Evolutionary conservation across 2,113 vertebrate species (phyloP), one percentile per base, ranked within the genome.

Genomic region (Gulo gulo): DNA sequence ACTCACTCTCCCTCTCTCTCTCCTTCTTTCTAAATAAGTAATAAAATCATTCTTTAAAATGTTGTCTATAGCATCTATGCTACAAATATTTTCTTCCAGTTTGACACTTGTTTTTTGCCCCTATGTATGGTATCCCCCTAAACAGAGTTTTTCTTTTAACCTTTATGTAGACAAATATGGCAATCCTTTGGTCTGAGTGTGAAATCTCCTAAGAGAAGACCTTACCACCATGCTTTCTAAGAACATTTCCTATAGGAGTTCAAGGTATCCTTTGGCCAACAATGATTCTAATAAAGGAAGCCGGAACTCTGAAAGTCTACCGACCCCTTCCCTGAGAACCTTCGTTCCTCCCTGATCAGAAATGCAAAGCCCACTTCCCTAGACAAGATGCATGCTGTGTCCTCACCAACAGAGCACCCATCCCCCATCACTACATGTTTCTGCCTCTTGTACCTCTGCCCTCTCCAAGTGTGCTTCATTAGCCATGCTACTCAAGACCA

Each of bases 401-500:
- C 69, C 69, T 87, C 31, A 74, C 29, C n/a, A 11, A 24, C 45
- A 83, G 14, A 7, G 4, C 16, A 16, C 15, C 7, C 5, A 29
- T 34, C 59, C 61, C 26, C 11, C 20, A 34, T 31, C 36, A 61
- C 6, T 52, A 23, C 20, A 13, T 0, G 1, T 21, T 45, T 39
- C 47, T 5, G 3, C 13, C 55, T 34, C 31, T 42, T 50, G 39
- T 11, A 52, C 14, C 36, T 61, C 63, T 0, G 29, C 29, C n/a
- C 52, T 34, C 50, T 1, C 59, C 15, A 36, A 80, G 31, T 4
- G 4, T 12, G 47, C 81, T 85, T 84, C 29, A 2, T 47, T 57
- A 61, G 84, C 52, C 88, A n/a, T 55, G 74, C 7, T 24, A 20
- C 15, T 78, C 74, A 78, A 98, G 94, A 97, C 93, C 85, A 71